Conservation (phyloP, 2,888 invertebrate species). For the Germaria angustata region DNA sequence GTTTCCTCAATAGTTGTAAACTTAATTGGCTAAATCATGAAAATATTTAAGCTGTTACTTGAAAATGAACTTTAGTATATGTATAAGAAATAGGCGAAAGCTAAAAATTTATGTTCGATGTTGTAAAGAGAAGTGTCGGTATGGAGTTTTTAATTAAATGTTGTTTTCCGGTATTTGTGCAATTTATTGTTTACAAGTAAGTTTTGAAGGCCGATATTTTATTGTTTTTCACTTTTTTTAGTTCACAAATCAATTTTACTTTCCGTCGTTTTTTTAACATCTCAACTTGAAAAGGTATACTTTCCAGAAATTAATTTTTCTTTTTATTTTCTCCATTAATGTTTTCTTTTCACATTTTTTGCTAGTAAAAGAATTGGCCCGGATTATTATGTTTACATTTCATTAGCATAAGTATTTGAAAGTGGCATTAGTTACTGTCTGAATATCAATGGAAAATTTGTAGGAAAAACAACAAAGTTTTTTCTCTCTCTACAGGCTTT, state of each 20-base stretch:
- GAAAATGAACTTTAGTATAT: too few species aligned
- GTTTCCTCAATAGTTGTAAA: slow-evolving; percentile 1
- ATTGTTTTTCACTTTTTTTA: too few species aligned
- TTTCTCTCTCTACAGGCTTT: background rate
- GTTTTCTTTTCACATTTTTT: background rate
- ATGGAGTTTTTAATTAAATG: background rate
- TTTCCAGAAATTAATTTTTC: background rate
- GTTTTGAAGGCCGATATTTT: background rate
- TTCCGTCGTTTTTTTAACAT: background rate
- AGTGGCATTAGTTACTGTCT: slow-evolving; percentile 16
- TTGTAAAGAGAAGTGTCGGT: background rate
- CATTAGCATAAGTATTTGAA: slow-evolving; percentile 50
- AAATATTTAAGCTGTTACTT: background rate
- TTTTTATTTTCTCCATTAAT: background rate
- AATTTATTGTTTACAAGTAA: background rate
- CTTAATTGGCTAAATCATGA: slow-evolving; percentile 20
- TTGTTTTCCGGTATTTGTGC: background rate
- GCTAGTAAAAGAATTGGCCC: background rate
- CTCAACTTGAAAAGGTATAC: background rate
- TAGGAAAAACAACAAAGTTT: background rate
- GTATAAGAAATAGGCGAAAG: background rate
- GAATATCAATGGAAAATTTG: background rate
- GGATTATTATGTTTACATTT: slow-evolving; percentile 31
- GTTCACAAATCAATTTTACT: slow-evolving; percentile 4
- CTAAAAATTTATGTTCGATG: background rate